Percentiles rank a stretch among this genome's conserved stretches.
These are phyloP conservation scores for Notospermus geniculatus DNA, from an alignment of 1,140 invertebrate genomes.

Conservation along the genomic window DNA sequence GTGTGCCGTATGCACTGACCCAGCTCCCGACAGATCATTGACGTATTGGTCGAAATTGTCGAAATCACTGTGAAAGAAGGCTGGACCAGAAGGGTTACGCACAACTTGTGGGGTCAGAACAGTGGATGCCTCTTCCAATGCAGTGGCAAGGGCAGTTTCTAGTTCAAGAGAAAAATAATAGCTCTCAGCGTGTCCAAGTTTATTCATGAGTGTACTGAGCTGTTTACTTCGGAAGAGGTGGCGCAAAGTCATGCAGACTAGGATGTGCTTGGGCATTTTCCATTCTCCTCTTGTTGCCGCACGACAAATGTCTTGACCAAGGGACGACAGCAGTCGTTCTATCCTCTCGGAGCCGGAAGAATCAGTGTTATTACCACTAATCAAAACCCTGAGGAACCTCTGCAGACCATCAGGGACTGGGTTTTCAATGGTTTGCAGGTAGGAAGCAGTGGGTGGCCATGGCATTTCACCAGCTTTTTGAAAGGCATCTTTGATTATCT, in stretches of 20 bases:
- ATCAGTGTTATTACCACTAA: neutral
- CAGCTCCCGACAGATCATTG: constrained; percentile 20
- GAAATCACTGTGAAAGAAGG: constrained; percentile 28
- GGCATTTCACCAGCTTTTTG: neutral
- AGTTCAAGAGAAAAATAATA: constrained; percentile 25
- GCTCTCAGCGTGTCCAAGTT: constrained; percentile 24
- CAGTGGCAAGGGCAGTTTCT: constrained; percentile 18
- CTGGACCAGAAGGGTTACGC: constrained; percentile 13
- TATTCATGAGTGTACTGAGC: constrained; percentile 22
- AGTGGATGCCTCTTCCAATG: constrained; percentile 15
- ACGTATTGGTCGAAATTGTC: constrained; percentile 33
- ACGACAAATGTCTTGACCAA: constrained; percentile 18
- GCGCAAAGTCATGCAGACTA: constrained; percentile 15
- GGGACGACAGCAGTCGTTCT: constrained; percentile 4
- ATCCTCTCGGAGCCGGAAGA: neutral
- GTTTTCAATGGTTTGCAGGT: neutral
- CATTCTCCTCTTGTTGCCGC: constrained; percentile 22
- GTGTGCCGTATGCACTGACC: constrained; percentile 25
- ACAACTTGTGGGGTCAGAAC: constrained; percentile 21
- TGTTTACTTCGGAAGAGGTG: constrained; percentile 22
- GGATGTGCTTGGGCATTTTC: constrained; percentile 25
- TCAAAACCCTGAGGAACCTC: neutral
- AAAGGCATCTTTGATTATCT: constrained; percentile 4
- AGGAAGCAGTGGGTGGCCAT: neutral
- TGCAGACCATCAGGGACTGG: constrained; percentile 1